Base-by-base conservation (phyloP, 2,113 vertebrate species). In the Fulica atra region DNA sequence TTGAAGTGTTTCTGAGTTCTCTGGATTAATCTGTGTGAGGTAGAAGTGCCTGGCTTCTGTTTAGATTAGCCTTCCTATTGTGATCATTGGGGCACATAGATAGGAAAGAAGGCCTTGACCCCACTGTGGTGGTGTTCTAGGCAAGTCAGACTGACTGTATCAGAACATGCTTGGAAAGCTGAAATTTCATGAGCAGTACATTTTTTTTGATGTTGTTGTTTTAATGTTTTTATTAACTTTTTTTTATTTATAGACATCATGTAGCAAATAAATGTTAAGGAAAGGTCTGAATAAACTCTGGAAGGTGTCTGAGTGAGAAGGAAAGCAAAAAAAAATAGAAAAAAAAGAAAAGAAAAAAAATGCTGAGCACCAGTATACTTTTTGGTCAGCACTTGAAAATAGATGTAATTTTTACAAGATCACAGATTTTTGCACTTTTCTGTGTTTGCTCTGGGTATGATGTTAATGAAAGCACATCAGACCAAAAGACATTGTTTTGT, bases 361-460 rank as follows among this genome's bases (percentile, higher is more conserved):
- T 29, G 2, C n/a, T 56, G 21, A 81, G 10, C 38, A 81, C 46
- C 23, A 81, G 31, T 73, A 64, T 6, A 54, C 6, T 26, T 10
- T 89, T 85, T 2, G 3, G 54, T 42, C 36, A 71, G 26, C 26
- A 56, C 66, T 86, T 78, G 33, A 76, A 76, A 56, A 29, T 13
- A 56, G 8, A 3, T 9, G 70, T 73, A 24, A 46, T 18, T 74
- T 92, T 77, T 59, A 56, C 21, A 69, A 61, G 33, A 79, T 24
- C 28, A 53, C 13, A 44, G 16, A n/a, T 18, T 64, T 92, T 89
- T 56, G 7, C 9, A 46, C 11, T 76, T 72, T 82, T 64, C n/a
- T 59, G 20, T 69, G 9, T 77, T 80, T 73, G 15, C 0, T 0
- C 36, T 38, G 40, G 15, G 6, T 80, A 29, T 61, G 24, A 64